A percentile compares a stretch with the other conserved stretches of the same genome.
Conservation (phyloP, 2,113 vertebrate species). For the Carassius carassius region DNA sequence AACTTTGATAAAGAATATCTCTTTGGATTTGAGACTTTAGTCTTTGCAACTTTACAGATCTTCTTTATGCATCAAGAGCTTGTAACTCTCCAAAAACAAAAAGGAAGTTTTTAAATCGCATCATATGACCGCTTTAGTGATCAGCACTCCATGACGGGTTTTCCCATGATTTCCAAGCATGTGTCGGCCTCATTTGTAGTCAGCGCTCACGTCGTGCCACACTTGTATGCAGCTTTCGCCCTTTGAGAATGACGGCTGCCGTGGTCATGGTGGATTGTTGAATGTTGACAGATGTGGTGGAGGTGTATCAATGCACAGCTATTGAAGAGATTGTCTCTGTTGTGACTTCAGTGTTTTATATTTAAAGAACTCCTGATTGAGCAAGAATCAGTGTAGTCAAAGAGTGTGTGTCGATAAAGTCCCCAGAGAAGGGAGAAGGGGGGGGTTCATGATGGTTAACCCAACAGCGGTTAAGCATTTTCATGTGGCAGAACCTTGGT, state of each 20-base stretch:
- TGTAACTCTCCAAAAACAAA: too few species aligned
- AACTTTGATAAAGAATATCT: too few species aligned
- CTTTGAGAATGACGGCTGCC: conserved; percentile 80
- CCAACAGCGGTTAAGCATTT: conserved; percentile 36
- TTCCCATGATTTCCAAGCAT: conserved; percentile 92
- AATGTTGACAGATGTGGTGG: conserved; percentile 27
- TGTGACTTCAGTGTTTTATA: conserved; percentile 63
- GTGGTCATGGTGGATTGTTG: conserved; percentile 65
- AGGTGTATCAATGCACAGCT: conserved; percentile 2
- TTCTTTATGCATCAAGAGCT: too few species aligned
- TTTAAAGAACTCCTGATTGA: conserved; percentile 70
- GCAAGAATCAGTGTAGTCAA: conserved; percentile 51
- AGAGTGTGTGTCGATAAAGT: conserved; percentile 48
- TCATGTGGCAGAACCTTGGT: background rate
- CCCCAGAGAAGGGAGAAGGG: conserved; percentile 37
- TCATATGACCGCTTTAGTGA: too few species aligned
- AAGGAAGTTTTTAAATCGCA: too few species aligned
- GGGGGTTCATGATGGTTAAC: conserved; percentile 36
- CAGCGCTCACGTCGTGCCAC: conserved; percentile 82
- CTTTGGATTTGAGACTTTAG: too few species aligned
- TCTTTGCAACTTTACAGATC: too few species aligned
- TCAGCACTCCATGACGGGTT: conserved; percentile 98
- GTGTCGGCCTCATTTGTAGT: conserved; percentile 83
- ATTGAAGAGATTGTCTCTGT: conserved; percentile 55
- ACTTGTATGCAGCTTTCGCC: conserved; percentile 85